Evolutionary conservation across 2,888 invertebrate genomes (phyloP), one percentile per base, ranked within the genome.

Genomic region (Hecatera dysodea): DNA sequence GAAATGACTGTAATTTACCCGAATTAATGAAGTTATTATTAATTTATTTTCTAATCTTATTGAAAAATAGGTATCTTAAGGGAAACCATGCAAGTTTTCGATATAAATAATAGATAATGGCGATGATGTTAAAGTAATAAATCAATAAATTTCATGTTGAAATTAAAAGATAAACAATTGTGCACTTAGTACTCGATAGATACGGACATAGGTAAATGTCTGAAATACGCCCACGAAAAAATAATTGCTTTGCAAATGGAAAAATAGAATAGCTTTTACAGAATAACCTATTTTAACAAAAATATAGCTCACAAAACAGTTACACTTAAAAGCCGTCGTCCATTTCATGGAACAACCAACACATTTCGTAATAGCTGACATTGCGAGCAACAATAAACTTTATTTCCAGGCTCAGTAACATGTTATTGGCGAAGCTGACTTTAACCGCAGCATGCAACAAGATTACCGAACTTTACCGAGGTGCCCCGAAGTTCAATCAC

Each of bases 361-460:
- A 57, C 57, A 56, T 48, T 56, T 56, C 55, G 55, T 55, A 36
- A 50, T 50, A 29, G 12, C 60, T 15, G 36, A 55, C 61, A 29
- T 57, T 75, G 33, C 44, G 27, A 12, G 22, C 42, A 57, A 61
- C n/a, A 22, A 44, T 50, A 29, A 0, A 48, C 63, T 29, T 81
- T 68, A 66, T 65, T 78, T 42, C 27, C 50, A 48, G 29, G 52
- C 9, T 12, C 9, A 27, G 42, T 60, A 48, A 42, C 22, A n/a
- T 17, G 62, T 72, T 78, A 72, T 39, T 53, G 17, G 52, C 11
- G 27, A 67, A 64, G n/a, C 78, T 48, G 53, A 64, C 36, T 63
- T 39, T 39, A 39, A 67, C 78, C 81, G 55, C 71, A 78, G 59
- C 77, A 60, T 76, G 65, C 72, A 81, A 72, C 24, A 60, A 64